These are phyloP conservation scores for Zygaena filipendulae DNA, from an alignment of 2,888 invertebrate species.

Conservation along the genomic window DNA sequence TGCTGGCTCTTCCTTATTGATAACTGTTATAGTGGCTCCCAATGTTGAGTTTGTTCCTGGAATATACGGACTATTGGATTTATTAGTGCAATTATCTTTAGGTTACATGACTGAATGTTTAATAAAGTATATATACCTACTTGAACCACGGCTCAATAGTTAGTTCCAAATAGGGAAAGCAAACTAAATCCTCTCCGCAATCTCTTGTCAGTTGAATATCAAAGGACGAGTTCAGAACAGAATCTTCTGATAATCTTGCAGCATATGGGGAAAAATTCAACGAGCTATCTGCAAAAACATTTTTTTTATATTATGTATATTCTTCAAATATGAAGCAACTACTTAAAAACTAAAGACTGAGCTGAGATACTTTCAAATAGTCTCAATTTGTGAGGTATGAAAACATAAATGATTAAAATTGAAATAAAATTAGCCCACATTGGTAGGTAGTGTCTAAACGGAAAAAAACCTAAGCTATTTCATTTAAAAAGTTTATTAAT, in stretches of 20 bases:
- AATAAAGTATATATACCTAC: constrained; percentile 25
- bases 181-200: constrained; percentile 64
- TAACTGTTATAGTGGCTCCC: constrained; percentile 34
- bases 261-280: constrained; percentile 22
- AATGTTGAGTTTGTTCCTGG: constrained; percentile 40
- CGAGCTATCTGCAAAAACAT: constrained; percentile 27
- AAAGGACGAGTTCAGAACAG: constrained; percentile 31
- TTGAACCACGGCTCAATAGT: constrained; percentile 31
- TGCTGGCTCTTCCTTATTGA: constrained; percentile 48
- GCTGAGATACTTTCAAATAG: constrained; percentile 28
- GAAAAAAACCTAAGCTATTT: too few species aligned
- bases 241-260: constrained; percentile 39
- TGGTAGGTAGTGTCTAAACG: too few species aligned
- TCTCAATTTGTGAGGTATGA: constrained; percentile 32
- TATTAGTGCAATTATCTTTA: constrained; percentile 1
- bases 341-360: constrained; percentile 18
- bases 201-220: constrained; percentile 51
- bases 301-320: too few species aligned
- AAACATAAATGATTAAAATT: too few species aligned
- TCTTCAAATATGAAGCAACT: neutral
- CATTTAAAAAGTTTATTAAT: too few species aligned
- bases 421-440: too few species aligned
- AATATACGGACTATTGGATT: constrained; percentile 30
- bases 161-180: constrained; percentile 57
- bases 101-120: too few species aligned